These are phyloP conservation scores for Shargacucullia verbasci DNA, from an alignment of 2,888 invertebrate species.

Conservation along the genomic window DNA sequence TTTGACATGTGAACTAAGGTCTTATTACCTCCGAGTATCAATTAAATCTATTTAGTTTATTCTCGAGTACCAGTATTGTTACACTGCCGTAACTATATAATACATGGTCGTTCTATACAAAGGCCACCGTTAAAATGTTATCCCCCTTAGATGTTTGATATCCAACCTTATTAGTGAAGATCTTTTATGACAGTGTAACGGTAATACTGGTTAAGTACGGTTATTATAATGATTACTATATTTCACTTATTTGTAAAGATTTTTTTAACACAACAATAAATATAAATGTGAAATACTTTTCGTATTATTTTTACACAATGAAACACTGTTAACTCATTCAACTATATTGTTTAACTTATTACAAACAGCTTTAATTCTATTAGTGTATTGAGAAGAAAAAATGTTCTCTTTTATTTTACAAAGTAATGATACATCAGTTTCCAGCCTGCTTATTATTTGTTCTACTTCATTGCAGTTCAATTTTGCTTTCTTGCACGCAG, in stretches of 20 bases:
- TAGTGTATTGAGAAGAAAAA: constrained; percentile 63
- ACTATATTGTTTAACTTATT: constrained; percentile 73
- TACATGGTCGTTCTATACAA: constrained; percentile 24
- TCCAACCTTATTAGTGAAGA: constrained; percentile 47
- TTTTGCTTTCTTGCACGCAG: constrained; percentile 75
- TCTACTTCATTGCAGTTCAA: constrained; percentile 63
- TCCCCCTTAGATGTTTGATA: constrained; percentile 54
- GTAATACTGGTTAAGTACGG: constrained; percentile 74
- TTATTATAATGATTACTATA: constrained; percentile 85
- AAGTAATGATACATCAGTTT: constrained; percentile 67
- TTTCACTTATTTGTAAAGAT: constrained; percentile 88
- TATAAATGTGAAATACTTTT: constrained; percentile 86
- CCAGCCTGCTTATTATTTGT: constrained; percentile 68
- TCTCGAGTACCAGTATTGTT: constrained; percentile 68
- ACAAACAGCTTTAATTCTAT: constrained; percentile 68
- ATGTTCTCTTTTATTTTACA: constrained; percentile 66
- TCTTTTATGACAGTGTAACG: constrained; percentile 70
- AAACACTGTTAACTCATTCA: constrained; percentile 52
- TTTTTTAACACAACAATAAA: constrained; percentile 89
- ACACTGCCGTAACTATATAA: constrained; percentile 62
- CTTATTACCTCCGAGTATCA: constrained; percentile 89
- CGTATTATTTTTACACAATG: constrained; percentile 70
- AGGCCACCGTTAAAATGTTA: constrained; percentile 39
- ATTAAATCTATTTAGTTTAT: constrained; percentile 84
- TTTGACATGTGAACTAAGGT: constrained; percentile 83